Evolutionary conservation across 92 coral and sea anemone species (phyloP).

Genomic region (Actinernus sp.): DNA sequence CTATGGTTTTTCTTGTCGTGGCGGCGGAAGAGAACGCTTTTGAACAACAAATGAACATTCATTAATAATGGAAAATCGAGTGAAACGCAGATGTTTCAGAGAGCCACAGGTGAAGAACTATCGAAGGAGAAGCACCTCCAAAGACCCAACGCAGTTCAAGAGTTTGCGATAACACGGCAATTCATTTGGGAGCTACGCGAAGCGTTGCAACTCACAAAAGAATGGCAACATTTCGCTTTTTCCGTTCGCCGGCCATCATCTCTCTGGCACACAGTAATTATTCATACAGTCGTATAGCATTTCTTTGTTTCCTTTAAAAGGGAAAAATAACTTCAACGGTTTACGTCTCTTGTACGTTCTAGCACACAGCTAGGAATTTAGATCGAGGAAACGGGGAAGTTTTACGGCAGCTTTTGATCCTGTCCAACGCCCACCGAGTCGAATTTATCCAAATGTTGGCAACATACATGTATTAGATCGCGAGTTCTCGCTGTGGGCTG

Average conservation of each 20-base stretch:
- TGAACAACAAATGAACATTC: constrained; percentile 98
- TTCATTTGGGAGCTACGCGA: constrained; percentile 17
- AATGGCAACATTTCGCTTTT: constrained; percentile 53
- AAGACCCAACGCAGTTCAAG: constrained; percentile 6
- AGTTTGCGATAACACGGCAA: not conserved
- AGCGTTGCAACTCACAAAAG: not conserved
- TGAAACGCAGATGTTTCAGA: constrained; percentile 91
- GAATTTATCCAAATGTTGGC: not conserved
- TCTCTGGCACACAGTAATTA: constrained; percentile 75
- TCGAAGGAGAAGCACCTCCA: constrained; percentile 23
- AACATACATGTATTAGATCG: not conserved
- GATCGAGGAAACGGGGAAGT: not conserved
- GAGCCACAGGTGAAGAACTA: constrained; percentile 68
- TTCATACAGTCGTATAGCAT: constrained; percentile 75
- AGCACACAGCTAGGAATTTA: too few species aligned
- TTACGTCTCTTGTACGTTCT: too few species aligned
- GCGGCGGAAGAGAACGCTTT: constrained; percentile 63
- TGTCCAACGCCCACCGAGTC: constrained; percentile 40
- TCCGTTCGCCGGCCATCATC: constrained; percentile 71
- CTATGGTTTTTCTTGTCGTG: constrained; percentile 23
- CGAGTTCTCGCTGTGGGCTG: constrained; percentile 29
- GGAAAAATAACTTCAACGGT: constrained; percentile 26
- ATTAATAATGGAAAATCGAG: constrained; percentile 94
- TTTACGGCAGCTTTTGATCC: not conserved
- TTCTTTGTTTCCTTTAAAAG: constrained; percentile 81